A percentile compares a stretch with the other conserved stretches of the same genome.
These are phyloP conservation scores for Bursaphelenchus mucronatus DNA, from an alignment of 1,140 invertebrate species.

Conservation along the genomic window DNA sequence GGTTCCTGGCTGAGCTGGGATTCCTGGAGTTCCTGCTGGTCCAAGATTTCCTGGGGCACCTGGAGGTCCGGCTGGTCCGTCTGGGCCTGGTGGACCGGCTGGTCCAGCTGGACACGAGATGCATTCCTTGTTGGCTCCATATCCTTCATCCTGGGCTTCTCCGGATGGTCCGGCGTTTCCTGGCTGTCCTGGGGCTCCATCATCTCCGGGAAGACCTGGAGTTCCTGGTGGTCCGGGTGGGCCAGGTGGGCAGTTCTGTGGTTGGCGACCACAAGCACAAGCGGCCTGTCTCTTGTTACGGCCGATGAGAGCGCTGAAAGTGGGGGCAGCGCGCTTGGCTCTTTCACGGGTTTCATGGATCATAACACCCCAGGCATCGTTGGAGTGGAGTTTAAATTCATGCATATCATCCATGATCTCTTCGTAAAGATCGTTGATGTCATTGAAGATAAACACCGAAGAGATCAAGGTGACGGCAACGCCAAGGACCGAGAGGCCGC, in stretches of 20 bases:
- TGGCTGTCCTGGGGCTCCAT: conserved; percentile 6
- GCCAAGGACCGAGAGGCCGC: not conserved
- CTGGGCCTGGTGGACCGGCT: not conserved
- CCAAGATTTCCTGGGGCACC: not conserved
- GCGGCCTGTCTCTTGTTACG: not conserved
- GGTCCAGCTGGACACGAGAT: conserved; percentile 16
- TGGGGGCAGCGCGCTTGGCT: conserved; percentile 3
- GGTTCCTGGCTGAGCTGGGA: conserved; percentile 6
- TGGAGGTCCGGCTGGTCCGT: too few relatives aligned
- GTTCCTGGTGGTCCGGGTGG: conserved; percentile 23
- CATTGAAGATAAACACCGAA: conserved; percentile 11
- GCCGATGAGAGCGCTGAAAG: not conserved
- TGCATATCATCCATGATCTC: conserved; percentile 17
- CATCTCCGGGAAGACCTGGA: conserved; percentile 22
- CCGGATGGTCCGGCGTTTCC: conserved; percentile 26
- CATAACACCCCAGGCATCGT: conserved; percentile 27
- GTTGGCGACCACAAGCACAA: too few relatives aligned
- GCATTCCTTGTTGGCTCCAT: conserved; percentile 2
- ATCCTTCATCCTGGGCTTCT: conserved; percentile 6
- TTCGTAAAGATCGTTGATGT: conserved; percentile 16
- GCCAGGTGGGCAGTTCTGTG: conserved; percentile 21
- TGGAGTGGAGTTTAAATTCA: conserved; percentile 13
- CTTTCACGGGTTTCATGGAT: not conserved
- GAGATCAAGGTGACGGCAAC: conserved; percentile 9
- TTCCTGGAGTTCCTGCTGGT: conserved; percentile 10